Percentiles rank a stretch among this genome's conserved stretches.
phyloP scores from a whole-genome alignment of 2,797 vertebrate genomes.

The Amblyopsis hoosieri region DNA sequence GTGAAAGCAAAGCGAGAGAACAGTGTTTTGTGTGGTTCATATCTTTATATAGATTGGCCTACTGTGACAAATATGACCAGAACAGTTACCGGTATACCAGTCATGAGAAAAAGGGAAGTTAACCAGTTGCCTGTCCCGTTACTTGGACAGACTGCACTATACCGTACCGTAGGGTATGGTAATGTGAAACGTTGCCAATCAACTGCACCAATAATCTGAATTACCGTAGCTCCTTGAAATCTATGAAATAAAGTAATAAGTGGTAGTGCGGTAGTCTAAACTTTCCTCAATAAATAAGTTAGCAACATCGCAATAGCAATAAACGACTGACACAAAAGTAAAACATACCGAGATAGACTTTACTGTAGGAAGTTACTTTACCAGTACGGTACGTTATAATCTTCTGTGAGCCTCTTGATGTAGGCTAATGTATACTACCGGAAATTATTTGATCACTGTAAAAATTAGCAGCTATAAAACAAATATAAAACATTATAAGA shows the following conservation, averaged over 20 bases:
- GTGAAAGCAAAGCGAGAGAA: background rate
- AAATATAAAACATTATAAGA: background rate
- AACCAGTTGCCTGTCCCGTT: background rate
- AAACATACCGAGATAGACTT: background rate
- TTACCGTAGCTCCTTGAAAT: background rate
- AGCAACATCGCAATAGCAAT: constrained; percentile 45
- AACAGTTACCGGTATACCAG: no score
- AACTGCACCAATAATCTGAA: rapidly evolving
- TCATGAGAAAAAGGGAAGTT: constrained; percentile 31
- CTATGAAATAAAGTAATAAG: background rate
- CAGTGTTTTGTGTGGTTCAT: no score
- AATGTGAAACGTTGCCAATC: background rate
- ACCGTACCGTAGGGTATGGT: no score
- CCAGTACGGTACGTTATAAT: no score
- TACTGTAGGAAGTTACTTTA: background rate
- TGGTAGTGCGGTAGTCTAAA: background rate
- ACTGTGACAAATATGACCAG: no score
- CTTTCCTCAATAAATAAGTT: constrained; percentile 7
- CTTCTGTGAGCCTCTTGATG: background rate
- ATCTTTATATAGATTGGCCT: no score
- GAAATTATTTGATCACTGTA: no score
- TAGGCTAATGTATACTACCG: background rate
- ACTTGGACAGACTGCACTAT: no score
- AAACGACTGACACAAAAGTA: constrained; percentile 45
- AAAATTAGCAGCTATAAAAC: background rate